A percentile compares a stretch with the other conserved stretches of the same genome.
phyloP scores from a whole-genome alignment of 2,113 vertebrate genomes.

The Microtus montanus region DNA sequence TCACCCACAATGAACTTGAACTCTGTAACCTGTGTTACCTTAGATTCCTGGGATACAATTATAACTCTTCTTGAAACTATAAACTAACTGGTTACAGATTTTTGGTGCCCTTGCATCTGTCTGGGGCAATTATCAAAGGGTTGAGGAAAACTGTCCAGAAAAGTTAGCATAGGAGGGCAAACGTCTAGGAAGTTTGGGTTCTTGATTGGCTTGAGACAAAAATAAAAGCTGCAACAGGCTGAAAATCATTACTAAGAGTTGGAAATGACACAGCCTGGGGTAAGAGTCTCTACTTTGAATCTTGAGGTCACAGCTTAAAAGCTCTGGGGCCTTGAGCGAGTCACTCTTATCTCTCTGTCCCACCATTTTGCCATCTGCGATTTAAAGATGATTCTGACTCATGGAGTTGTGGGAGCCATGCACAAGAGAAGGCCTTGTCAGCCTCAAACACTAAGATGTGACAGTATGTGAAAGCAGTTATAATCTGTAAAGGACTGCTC shows the following conservation, averaged over 20 bases:
- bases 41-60: not conserved
- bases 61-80: not conserved
- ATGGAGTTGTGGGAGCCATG: not conserved
- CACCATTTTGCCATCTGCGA: not conserved
- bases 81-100: not conserved
- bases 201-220: not conserved
- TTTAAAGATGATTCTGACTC: conserved; percentile 3
- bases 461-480: not conserved
- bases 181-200: not conserved
- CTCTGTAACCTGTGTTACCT: not conserved
- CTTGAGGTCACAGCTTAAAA: not conserved
- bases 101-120: not conserved
- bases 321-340: not conserved
- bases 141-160: not conserved
- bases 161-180: not conserved
- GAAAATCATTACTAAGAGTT: not conserved
- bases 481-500: not conserved
- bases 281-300: not conserved
- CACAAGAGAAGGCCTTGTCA: not conserved
- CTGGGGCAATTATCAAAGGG: not conserved
- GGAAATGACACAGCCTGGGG: not conserved
- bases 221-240: not conserved
- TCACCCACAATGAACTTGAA: not conserved
- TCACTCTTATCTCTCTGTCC: not conserved
- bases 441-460: not conserved